Percentiles rank a stretch among this genome's conserved stretches.
These are phyloP conservation scores for Poecile atricapillus DNA, from an alignment of 2,113 vertebrate genomes.

Conservation along the genomic window DNA sequence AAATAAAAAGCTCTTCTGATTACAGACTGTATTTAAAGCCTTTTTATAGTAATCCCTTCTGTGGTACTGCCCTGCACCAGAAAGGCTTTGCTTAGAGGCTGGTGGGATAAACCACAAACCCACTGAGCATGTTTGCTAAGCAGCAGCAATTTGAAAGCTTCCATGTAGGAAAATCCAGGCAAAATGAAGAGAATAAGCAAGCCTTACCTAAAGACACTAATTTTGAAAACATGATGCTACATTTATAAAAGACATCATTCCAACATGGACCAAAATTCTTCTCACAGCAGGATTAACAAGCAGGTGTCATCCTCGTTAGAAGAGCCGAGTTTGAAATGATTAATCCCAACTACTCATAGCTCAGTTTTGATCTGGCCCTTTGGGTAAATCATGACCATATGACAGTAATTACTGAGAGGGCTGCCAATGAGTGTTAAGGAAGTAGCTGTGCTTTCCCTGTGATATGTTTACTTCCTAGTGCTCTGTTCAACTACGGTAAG, in stretches of 20 bases:
- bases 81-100: slow-evolving; percentile 55
- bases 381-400: background rate
- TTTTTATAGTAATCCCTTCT: slow-evolving; percentile 64
- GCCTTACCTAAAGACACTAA: background rate
- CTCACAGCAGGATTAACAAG: fast-evolving
- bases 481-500: background rate
- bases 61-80: slow-evolving; percentile 46
- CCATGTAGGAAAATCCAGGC: slow-evolving; percentile 18
- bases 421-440: background rate
- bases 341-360: background rate
- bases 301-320: background rate
- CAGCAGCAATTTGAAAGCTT: slow-evolving; percentile 45
- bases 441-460: background rate
- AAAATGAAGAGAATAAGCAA: background rate
- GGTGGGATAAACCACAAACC: slow-evolving; percentile 59
- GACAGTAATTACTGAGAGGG: background rate
- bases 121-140: background rate
- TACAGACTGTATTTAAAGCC: slow-evolving; percentile 59
- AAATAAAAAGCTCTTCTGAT: slow-evolving; percentile 67
- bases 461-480: background rate
- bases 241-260: background rate
- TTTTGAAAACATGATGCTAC: background rate
- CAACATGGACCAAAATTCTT: background rate
- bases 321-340: background rate
- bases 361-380: background rate